These are phyloP conservation scores for Albula goreensis DNA, from an alignment of 2,113 vertebrate species.

Conservation along the genomic window DNA sequence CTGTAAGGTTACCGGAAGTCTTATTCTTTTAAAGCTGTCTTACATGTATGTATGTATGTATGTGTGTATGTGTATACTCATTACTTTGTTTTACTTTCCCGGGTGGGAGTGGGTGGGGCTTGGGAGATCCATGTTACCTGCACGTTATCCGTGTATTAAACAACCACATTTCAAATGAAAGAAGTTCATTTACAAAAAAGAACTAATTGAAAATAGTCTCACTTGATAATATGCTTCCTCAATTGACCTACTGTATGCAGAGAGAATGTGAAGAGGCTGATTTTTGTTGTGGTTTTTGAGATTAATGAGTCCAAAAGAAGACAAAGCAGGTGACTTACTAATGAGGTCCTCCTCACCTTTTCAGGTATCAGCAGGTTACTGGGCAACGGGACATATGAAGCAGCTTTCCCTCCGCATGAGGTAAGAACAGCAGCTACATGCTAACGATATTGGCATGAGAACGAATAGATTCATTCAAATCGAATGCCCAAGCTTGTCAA, in stretches of 20 bases:
- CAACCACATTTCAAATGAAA: too few species aligned
- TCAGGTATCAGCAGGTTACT: conserved; percentile 91
- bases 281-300: not conserved
- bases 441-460: not conserved
- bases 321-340: not conserved
- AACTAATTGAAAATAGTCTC: not conserved
- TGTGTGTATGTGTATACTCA: too few species aligned
- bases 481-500: not conserved
- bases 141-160: too few species aligned
- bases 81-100: too few species aligned
- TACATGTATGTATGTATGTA: too few species aligned
- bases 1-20: not conserved
- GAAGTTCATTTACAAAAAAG: too few species aligned
- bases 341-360: conserved; percentile 41
- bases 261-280: not conserved
- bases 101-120: too few species aligned
- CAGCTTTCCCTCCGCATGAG: conserved; percentile 97
- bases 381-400: conserved; percentile 91
- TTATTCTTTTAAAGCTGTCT: not conserved
- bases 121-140: too few species aligned
- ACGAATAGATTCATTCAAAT: not conserved
- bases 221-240: not conserved
- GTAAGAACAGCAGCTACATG: conserved; percentile 57
- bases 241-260: too few species aligned
- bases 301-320: too few species aligned